Evolutionary conservation across 2,888 invertebrate species (phyloP).

Genomic region (Capitulum mitella): DNA sequence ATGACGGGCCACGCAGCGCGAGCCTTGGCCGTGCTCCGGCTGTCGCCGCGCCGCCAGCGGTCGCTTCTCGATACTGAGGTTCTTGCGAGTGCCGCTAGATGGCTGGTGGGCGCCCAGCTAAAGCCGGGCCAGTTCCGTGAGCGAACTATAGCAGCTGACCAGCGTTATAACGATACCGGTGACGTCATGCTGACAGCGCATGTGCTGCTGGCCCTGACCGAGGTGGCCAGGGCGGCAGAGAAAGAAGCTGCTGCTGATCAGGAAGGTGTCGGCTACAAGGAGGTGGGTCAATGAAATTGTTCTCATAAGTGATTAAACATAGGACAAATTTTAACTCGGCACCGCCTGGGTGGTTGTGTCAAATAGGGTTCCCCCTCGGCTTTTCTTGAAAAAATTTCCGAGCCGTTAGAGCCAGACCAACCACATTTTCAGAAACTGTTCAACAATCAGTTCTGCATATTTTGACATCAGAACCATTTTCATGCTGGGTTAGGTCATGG

Average conservation of each 20-base stretch:
- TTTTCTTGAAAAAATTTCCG: too few species aligned
- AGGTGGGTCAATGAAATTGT: too few species aligned
- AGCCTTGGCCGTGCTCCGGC: slow-evolving; percentile 31
- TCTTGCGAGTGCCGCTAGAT: slow-evolving; percentile 5
- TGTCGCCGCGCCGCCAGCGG: slow-evolving; percentile 30
- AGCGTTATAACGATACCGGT: slow-evolving; percentile 1
- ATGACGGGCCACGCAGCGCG: slow-evolving; percentile 32
- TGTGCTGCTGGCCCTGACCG: not conserved
- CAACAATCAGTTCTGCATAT: too few species aligned
- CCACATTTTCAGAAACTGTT: too few species aligned
- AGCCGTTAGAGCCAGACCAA: too few species aligned
- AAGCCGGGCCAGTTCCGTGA: not conserved
- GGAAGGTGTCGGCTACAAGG: not conserved
- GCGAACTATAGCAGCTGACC: not conserved
- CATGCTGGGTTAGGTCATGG: too few species aligned
- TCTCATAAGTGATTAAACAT: not conserved
- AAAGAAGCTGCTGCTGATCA: not conserved
- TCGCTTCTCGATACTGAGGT: slow-evolving; percentile 7
- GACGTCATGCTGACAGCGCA: slow-evolving; percentile 17
- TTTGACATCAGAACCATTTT: too few species aligned
- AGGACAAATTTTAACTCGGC: too few species aligned
- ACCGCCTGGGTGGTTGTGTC: too few species aligned
- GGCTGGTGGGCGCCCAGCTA: not conserved
- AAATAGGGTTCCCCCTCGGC: too few species aligned
- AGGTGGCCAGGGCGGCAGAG: not conserved